phyloP scores from a whole-genome alignment of 2,797 vertebrate species.

The Brachyalestes nurse region DNA sequence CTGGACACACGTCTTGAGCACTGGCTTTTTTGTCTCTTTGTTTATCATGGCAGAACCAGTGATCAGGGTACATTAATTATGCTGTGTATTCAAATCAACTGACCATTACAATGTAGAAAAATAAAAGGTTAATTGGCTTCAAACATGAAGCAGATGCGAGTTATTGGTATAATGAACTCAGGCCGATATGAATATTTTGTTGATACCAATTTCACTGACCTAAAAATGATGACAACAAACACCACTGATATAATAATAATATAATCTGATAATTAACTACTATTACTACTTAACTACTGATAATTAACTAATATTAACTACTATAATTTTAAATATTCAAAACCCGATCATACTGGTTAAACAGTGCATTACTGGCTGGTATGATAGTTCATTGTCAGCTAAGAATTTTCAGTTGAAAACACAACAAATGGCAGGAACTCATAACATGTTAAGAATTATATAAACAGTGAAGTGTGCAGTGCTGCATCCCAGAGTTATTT shows the following conservation, averaged over 20 bases:
- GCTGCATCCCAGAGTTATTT: not conserved
- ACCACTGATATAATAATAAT: not conserved
- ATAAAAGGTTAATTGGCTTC: not conserved
- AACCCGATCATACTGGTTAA: not conserved
- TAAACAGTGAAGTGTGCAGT: not conserved
- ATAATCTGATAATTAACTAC: not conserved
- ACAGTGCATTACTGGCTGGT: not conserved
- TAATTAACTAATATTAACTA: no score
- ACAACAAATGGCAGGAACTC: no score
- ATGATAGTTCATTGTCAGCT: not conserved
- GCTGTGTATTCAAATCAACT: not conserved
- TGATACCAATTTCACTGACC: not conserved
- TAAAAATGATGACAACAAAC: not conserved
- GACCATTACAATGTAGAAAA: not conserved
- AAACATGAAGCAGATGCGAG: conserved; percentile 2
- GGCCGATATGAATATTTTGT: not conserved
- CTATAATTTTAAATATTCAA: no score
- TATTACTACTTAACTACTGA: no score
- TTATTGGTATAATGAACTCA: not conserved
- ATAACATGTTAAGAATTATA: no score
- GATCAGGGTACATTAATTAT: conserved; percentile 1
- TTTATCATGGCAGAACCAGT: conserved; percentile 1
- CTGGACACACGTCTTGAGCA: not conserved
- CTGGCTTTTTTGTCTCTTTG: not conserved
- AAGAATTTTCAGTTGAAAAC: not conserved